phyloP scores from a whole-genome alignment of 2,797 vertebrate species.

The Acrossocheilus wenchowensis region DNA sequence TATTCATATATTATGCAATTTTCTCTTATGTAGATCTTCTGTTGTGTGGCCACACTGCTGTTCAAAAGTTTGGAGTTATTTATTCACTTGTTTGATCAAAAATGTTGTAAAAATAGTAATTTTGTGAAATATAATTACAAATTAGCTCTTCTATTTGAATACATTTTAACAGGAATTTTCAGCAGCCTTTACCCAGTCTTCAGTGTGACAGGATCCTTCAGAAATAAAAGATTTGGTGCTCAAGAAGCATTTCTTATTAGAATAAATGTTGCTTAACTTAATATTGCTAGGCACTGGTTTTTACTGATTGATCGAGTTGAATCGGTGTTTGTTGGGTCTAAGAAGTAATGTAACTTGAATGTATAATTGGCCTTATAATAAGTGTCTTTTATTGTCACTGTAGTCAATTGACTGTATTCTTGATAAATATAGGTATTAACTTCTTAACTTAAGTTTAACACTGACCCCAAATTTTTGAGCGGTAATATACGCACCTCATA shows the following conservation, averaged over 20 bases:
- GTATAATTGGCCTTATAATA: too few relatives aligned
- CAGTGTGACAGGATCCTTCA: neutral
- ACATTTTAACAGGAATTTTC: neutral
- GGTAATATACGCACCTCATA: neutral
- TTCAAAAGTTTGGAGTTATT: neutral
- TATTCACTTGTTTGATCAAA: neutral
- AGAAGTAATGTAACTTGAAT: too few relatives aligned
- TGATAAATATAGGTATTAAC: neutral
- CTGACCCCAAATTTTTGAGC: neutral
- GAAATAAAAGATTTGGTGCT: neutral
- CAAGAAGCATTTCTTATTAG: neutral
- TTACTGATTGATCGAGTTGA: too few relatives aligned
- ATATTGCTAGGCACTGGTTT: neutral
- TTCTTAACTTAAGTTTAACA: neutral
- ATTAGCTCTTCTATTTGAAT: neutral
- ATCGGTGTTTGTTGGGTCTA: neutral
- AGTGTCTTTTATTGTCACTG: too few relatives aligned
- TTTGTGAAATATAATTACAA: too few relatives aligned
- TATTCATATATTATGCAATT: conserved; percentile 21
- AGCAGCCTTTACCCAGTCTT: neutral
- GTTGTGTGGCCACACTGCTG: neutral
- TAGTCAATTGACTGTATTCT: neutral
- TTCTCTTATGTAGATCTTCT: neutral
- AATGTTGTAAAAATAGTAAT: neutral
- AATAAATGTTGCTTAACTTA: neutral